Conservation (phyloP, 35 echinoderm and acorn worm species). For the Apostichopus californicus region DNA sequence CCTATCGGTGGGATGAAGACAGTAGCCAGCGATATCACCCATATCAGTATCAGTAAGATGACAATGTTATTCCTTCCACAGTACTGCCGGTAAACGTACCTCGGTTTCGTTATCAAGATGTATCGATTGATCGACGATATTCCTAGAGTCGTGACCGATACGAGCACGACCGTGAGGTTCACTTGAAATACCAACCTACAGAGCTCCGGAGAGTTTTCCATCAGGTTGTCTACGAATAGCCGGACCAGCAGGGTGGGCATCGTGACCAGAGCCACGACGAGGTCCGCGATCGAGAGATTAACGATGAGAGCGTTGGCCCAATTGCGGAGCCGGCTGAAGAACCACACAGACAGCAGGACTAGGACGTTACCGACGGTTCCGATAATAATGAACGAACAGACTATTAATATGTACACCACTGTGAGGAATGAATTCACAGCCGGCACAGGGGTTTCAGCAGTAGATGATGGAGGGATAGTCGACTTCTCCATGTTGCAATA, state of each 20-base stretch:
- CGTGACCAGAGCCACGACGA: not conserved
- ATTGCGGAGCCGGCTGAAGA: conserved; percentile 21
- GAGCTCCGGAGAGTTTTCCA: not conserved
- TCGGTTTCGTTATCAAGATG: conserved; percentile 39
- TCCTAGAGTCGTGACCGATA: conserved; percentile 8
- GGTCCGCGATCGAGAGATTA: conserved; percentile 30
- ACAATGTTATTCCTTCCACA: conserved; percentile 36
- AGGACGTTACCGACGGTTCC: conserved; percentile 71
- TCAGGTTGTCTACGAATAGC: not conserved
- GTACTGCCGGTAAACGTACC: conserved; percentile 13
- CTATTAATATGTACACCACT: not conserved
- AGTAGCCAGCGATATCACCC: not conserved
- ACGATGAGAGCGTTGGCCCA: conserved; percentile 50
- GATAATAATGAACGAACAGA: conserved; percentile 27
- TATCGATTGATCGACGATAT: conserved; percentile 42
- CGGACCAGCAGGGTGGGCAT: conserved; percentile 30
- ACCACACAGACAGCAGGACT: conserved; percentile 57
- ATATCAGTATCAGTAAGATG: not conserved
- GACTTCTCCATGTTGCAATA: no score
- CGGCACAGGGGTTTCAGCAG: not conserved
- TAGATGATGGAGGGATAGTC: no score
- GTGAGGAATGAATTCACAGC: not conserved
- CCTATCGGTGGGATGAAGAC: conserved; percentile 8
- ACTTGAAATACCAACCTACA: conserved; percentile 36
- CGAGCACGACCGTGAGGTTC: conserved; percentile 21